Conservation (phyloP, 2,888 invertebrate genomes). For the Pristionchus maxplancki region DNA sequence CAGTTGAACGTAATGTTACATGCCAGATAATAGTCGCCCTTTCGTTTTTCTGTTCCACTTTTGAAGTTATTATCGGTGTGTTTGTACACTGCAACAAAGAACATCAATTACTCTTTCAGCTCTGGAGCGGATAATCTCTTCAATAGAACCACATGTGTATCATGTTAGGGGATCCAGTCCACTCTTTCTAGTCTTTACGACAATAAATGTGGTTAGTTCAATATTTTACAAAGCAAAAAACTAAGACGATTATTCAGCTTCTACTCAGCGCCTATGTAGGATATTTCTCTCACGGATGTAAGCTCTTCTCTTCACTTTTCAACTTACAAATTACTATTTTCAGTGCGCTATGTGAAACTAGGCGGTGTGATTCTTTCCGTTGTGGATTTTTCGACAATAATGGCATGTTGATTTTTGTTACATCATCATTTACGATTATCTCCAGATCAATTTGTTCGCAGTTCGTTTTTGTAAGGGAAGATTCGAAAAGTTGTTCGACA, state of each 20-base stretch:
- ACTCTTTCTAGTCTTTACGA: background rate
- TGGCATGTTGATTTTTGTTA: background rate
- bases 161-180: background rate
- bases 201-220: background rate
- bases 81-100: background rate
- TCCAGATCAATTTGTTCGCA: slow-evolving; percentile 3
- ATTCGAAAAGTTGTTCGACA: slow-evolving; percentile 19
- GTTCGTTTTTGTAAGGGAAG: slow-evolving; percentile 3
- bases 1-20: background rate
- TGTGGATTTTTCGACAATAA: background rate
- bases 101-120: background rate
- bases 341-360: background rate
- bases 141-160: background rate
- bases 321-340: too few relatives aligned
- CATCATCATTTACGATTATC: background rate
- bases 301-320: too few relatives aligned
- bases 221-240: background rate
- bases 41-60: slow-evolving; percentile 1
- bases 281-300: background rate
- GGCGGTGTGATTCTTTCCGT: background rate
- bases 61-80: background rate
- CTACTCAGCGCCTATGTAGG: background rate
- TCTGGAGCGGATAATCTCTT: background rate
- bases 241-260: background rate
- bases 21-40: slow-evolving; percentile 8